These are phyloP conservation scores for Proales similis DNA, from an alignment of 1,140 invertebrate genomes.

Conservation along the genomic window DNA sequence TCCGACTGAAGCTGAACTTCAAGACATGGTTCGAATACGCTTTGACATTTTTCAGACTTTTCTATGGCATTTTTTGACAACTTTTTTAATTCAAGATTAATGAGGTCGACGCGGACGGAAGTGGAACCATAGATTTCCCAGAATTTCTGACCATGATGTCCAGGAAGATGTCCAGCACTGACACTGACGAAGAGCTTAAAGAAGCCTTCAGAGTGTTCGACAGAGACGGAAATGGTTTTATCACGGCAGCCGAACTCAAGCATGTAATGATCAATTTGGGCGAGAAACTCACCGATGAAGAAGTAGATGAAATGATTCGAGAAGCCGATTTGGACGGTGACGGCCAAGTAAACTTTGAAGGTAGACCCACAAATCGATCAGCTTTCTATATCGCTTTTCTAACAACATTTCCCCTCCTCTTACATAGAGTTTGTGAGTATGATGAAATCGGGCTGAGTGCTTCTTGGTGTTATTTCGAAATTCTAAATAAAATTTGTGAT, in stretches of 20 bases:
- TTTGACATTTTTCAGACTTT: neutral
- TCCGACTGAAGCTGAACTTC: conserved; percentile 3
- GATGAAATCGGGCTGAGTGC: neutral
- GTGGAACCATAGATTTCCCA: conserved; percentile 13
- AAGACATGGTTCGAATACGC: neutral
- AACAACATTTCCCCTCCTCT: neutral
- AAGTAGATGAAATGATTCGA: conserved; percentile 19
- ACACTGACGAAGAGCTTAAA: neutral
- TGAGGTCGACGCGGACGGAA: neutral
- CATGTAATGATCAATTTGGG: conserved; percentile 13
- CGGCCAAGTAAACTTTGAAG: neutral
- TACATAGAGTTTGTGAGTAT: neutral
- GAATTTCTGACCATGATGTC: conserved; percentile 5
- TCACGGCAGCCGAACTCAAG: conserved; percentile 18
- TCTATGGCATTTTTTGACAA: neutral
- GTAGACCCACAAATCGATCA: neutral
- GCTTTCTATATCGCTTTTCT: neutral
- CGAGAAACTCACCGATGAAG: conserved; percentile 13
- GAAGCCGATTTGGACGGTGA: conserved; percentile 14
- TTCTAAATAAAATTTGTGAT: neutral
- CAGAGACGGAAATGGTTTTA: conserved; percentile 17
- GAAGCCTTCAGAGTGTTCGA: conserved; percentile 24
- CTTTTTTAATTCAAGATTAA: conserved; percentile 2
- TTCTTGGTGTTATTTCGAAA: neutral
- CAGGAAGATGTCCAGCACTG: neutral